A percentile compares a stretch with the other conserved stretches of the same genome.
Evolutionary conservation across 1,140 invertebrate genomes (phyloP).

Genomic region (Drosophila novamexicana): DNA sequence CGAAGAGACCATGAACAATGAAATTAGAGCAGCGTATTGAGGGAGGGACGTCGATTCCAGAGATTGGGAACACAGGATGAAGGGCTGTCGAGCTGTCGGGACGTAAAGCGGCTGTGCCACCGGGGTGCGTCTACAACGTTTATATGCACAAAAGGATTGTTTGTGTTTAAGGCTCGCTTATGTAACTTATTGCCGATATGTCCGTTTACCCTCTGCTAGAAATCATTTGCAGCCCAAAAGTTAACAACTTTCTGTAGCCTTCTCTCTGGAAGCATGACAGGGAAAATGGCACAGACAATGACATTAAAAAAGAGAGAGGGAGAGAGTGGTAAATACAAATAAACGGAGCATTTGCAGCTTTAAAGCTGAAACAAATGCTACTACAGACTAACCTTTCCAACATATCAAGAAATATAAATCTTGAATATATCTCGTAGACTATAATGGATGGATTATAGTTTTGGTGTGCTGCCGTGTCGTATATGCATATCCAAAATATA

Average conservation of each 20-base stretch:
- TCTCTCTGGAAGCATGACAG: no score
- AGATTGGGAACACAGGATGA: neutral
- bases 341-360: no score
- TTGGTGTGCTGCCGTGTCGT: no score
- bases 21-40: slow-evolving; percentile 77
- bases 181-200: slow-evolving; percentile 59
- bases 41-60: slow-evolving; percentile 46
- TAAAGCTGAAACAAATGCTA: no score
- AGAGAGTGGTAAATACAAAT: no score
- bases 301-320: no score
- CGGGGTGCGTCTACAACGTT: slow-evolving; percentile 23
- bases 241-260: slow-evolving; percentile 21
- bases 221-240: slow-evolving; percentile 17
- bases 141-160: slow-evolving; percentile 65
- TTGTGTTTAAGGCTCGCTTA: slow-evolving; percentile 56
- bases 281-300: no score
- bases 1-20: slow-evolving; percentile 80
- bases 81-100: neutral
- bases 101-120: neutral
- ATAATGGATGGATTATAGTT: no score
- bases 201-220: slow-evolving; percentile 14
- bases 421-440: no score
- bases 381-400: no score
- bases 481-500: no score
- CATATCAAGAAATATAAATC: no score